Base-by-base conservation (phyloP, 2,113 vertebrate genomes). In the Nibea albiflora region DNA sequence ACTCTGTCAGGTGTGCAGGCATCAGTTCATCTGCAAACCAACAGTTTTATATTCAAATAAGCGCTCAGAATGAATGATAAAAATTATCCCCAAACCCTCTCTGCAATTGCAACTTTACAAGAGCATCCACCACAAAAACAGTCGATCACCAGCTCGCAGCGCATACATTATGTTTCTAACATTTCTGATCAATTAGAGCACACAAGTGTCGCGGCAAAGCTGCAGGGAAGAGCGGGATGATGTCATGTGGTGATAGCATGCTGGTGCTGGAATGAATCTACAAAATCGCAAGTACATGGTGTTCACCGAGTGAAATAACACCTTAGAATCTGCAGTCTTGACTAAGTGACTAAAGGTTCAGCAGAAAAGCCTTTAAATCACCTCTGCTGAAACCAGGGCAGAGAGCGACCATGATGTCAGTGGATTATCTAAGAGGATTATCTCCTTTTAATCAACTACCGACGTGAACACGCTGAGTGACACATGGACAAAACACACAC, bases 81-180 rank as follows among this genome's bases (percentile, higher is more conserved):
- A 78, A 80, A 77, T 83, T 49, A 86, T 24, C 56, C 61, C 63
- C 5, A 39, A 57, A 78, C 68, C 47, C 58, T 65, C 60, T 77
- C 64, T 82, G 67, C 81, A 87, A 91, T 92, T 85, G 88, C 50
- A 85, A 28, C 31, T 83, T 79, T 49, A 56, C 86, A 86, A 65
- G 44, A 58, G 61, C 46, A 72, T 47, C 24, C 26, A 22, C 31
- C 35, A 49, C 42, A 65, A 46, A 74, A 81, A 50, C 28, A 70
- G 61, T 20, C 67, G 16, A 76, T 76, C 28, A 39, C 11, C 58
- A 68, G 73, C 58, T 74, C 62, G 53, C 53, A 64, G 57, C 11
- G 42, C 28, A 74, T n/a, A 47, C 15, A 52, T 73, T 69, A 35
- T 24, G 52, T 71, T 82, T 83, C 54, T 17, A 50, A 26, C 46